phyloP scores from a whole-genome alignment of 1,140 invertebrate species.

The Bicyclus anynana region DNA sequence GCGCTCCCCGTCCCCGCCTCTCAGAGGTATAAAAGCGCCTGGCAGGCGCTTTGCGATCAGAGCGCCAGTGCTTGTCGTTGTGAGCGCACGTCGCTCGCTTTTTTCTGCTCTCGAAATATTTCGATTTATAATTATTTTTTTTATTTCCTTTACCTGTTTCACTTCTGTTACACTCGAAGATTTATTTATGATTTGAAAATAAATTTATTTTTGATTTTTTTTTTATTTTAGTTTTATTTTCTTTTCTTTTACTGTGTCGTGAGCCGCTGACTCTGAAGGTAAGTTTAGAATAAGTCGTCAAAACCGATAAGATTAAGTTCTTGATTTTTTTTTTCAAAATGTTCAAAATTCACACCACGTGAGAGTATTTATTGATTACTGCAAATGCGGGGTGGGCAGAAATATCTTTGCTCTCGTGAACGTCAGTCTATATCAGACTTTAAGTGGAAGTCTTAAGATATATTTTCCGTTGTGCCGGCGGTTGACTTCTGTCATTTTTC shows the following conservation, averaged over 20 bases:
- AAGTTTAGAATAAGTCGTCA: slow-evolving; percentile 25
- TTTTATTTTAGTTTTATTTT: slow-evolving; percentile 37
- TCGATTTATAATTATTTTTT: slow-evolving; percentile 37
- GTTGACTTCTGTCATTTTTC: slow-evolving; percentile 25
- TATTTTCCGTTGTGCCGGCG: slow-evolving; percentile 7
- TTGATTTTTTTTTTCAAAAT: background rate
- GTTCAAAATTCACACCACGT: slow-evolving; percentile 36
- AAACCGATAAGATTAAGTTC: background rate
- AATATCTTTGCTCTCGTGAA: slow-evolving; percentile 37
- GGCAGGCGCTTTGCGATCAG: slow-evolving; percentile 37
- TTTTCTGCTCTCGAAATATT: slow-evolving; percentile 40
- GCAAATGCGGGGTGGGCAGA: slow-evolving; percentile 44
- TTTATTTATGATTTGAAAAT: slow-evolving; percentile 22
- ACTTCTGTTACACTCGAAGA: slow-evolving; percentile 23
- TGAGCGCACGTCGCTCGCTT: slow-evolving; percentile 40
- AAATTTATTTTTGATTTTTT: slow-evolving; percentile 31
- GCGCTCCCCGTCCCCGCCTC: slow-evolving; percentile 42
- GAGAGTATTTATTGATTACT: slow-evolving; percentile 48
- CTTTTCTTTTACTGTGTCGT: slow-evolving; percentile 38
- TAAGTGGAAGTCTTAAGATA: slow-evolving; percentile 32
- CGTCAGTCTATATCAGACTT: slow-evolving; percentile 23
- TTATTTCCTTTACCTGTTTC: slow-evolving; percentile 10
- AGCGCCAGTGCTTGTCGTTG: slow-evolving; percentile 54
- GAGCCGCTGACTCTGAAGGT: slow-evolving; percentile 25
- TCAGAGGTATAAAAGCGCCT: slow-evolving; percentile 56